phyloP scores from a whole-genome alignment of 2,888 invertebrate genomes.

The Willowsia nigromaculata region DNA sequence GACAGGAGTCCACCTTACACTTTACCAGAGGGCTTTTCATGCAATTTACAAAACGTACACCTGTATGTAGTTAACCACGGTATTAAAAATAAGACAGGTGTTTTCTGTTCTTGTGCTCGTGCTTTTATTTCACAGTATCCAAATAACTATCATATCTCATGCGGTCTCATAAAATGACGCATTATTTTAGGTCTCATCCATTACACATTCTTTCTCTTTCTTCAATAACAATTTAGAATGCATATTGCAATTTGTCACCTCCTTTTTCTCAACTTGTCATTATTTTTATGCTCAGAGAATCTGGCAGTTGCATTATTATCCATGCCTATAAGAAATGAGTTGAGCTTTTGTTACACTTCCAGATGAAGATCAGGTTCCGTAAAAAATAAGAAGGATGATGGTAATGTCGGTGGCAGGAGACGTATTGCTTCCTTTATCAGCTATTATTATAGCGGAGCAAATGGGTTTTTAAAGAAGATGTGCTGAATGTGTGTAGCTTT shows the following conservation, averaged over 20 bases:
- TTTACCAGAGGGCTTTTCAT: too few relatives aligned
- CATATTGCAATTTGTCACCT: conserved; percentile 54
- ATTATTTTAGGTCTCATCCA: neutral
- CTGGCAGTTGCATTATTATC: neutral
- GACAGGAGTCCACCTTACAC: too few relatives aligned
- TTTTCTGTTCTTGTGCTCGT: neutral
- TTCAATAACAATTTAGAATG: conserved; percentile 12
- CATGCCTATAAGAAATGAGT: neutral
- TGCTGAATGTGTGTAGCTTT: neutral
- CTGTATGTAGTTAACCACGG: too few relatives aligned
- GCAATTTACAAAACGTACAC: too few relatives aligned
- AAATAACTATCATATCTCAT: neutral
- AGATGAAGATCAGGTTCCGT: neutral
- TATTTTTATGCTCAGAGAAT: neutral
- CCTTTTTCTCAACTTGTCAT: neutral
- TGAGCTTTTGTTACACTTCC: conserved; percentile 15
- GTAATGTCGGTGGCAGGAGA: conserved; percentile 37
- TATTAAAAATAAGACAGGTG: too few relatives aligned
- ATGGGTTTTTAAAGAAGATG: neutral
- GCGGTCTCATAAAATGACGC: neutral
- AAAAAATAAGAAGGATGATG: neutral
- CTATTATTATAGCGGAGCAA: conserved; percentile 13
- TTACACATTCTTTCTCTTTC: neutral
- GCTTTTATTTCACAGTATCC: neutral
- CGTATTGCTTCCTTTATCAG: conserved; percentile 59